These are phyloP conservation scores for Cepaea nemoralis DNA, from an alignment of 1,140 invertebrate species.

Conservation along the genomic window DNA sequence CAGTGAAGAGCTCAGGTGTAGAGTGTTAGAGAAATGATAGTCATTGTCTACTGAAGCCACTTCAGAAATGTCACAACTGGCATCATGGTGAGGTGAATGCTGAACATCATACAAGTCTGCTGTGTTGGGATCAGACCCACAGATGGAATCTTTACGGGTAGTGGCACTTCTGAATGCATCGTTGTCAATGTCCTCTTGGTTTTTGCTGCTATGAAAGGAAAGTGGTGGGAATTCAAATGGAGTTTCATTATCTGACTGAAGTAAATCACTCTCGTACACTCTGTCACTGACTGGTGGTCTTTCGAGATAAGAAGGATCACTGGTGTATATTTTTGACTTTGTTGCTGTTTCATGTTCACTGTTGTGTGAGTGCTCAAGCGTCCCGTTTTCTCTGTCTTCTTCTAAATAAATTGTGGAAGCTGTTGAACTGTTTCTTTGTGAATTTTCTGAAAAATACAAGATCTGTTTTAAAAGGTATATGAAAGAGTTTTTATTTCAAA, in stretches of 20 bases:
- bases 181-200: not conserved
- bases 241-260: not conserved
- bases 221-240: not conserved
- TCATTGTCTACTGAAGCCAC: not conserved
- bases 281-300: not conserved
- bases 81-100: not conserved
- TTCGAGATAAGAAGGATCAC: not conserved
- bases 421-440: not conserved
- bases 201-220: not conserved
- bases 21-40: not conserved
- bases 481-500: no score
- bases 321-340: not conserved
- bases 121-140: not conserved
- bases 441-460: not conserved
- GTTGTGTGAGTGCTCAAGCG: not conserved
- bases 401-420: not conserved
- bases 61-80: not conserved
- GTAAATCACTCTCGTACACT: not conserved
- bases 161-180: not conserved
- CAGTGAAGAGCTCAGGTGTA: conserved; percentile 1
- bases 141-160: not conserved
- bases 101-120: not conserved
- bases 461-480: no score
- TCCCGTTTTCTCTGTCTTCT: not conserved
- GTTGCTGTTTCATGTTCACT: not conserved